Percentiles rank a stretch among this genome's conserved stretches.
Conservation (phyloP, 2,797 vertebrate genomes). For the Rhadinocentrus ornatus region DNA sequence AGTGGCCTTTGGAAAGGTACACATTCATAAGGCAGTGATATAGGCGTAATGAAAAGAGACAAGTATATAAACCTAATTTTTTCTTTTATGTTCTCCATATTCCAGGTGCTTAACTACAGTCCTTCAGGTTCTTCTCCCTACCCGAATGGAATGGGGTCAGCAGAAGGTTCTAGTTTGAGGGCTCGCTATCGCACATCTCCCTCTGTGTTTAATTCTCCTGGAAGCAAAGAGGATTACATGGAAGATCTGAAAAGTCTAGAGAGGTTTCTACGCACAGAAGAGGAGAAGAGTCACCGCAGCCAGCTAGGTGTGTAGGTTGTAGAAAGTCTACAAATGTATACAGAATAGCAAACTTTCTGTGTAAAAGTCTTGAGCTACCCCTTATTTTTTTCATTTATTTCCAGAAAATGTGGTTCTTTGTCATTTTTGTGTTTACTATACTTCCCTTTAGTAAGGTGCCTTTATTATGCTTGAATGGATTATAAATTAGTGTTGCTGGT, state of each 20-base stretch:
- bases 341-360: not conserved
- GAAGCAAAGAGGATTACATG: constrained; percentile 92
- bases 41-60: not conserved
- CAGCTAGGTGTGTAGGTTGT: constrained; percentile 85
- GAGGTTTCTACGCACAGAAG: constrained; percentile 89
- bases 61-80: not conserved
- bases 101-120: constrained; percentile 87
- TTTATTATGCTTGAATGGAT: too few species aligned
- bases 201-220: constrained; percentile 87
- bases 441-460: too few species aligned
- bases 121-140: constrained; percentile 83
- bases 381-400: not conserved
- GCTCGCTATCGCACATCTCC: constrained; percentile 92
- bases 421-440: too few species aligned
- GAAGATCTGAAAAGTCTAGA: constrained; percentile 90
- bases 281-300: constrained; percentile 91
- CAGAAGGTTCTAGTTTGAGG: constrained; percentile 85
- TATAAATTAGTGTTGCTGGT: too few species aligned
- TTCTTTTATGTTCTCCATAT: not conserved
- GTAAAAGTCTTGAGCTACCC: not conserved
- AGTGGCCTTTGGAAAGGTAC: constrained; percentile 83
- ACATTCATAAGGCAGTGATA: not conserved
- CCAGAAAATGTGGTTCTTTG: too few species aligned
- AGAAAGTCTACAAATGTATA: not conserved
- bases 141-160: constrained; percentile 83